A percentile compares a stretch with the other conserved stretches of the same genome.
phyloP scores from a whole-genome alignment of 2,797 vertebrate genomes.

The Danio aesculapii region DNA sequence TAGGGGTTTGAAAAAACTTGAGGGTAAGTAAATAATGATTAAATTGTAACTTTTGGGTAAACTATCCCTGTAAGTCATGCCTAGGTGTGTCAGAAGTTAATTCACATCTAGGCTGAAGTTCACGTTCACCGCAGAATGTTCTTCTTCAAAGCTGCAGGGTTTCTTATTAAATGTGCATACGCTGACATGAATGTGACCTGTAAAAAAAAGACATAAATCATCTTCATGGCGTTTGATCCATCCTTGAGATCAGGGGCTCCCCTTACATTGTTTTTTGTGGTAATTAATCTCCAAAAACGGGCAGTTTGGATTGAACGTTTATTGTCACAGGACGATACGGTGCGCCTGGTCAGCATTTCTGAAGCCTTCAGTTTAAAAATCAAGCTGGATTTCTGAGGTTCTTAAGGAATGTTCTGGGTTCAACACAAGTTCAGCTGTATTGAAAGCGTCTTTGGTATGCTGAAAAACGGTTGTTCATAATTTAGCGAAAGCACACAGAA shows the following conservation, averaged over 20 bases:
- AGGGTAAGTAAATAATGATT: too few species aligned
- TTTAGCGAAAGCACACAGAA: background rate
- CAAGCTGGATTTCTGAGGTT: background rate
- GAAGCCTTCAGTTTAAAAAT: constrained; percentile 13
- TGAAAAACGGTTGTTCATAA: background rate
- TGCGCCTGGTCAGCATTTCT: background rate
- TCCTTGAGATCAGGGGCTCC: background rate
- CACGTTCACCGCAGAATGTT: background rate
- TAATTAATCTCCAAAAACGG: constrained; percentile 24
- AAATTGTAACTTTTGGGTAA: too few species aligned
- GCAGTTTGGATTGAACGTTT: constrained; percentile 8
- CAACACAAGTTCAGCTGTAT: background rate
- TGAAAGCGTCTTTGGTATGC: background rate
- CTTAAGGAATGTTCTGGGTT: constrained; percentile 11
- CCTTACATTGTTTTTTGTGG: constrained; percentile 12
- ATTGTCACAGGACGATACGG: background rate
- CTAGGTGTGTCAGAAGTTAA: background rate
- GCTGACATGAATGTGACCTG: background rate
- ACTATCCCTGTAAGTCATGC: too few species aligned
- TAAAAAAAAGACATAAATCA: constrained; percentile 26
- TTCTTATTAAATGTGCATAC: constrained; percentile 18
- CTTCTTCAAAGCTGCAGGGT: background rate
- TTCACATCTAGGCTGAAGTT: constrained; percentile 7
- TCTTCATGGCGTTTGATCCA: background rate
- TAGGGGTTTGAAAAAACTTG: too few species aligned